Base-by-base conservation (phyloP, 1,140 invertebrate genomes). In the Papilio helenus region DNA sequence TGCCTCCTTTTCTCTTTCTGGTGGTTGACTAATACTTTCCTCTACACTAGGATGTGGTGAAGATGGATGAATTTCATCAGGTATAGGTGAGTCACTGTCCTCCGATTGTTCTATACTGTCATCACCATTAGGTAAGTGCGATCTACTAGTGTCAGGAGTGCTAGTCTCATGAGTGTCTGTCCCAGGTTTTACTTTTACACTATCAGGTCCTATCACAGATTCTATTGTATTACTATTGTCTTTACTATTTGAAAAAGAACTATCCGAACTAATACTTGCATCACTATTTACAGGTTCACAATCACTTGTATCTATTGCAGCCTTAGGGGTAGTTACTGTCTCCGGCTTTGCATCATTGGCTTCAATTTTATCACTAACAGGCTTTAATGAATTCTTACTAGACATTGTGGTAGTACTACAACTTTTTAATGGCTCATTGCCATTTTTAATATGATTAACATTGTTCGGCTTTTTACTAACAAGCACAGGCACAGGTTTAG, bases 401-500 rank as follows among this genome's bases (percentile, higher is more conserved):
- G 86, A 44, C 46, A 80, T 81, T 82, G 83, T 68, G 39, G 89
- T 86, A 18, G 23, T 34, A 16, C 26, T 29, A 18, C 91, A 89
- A 90, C 92, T 94, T 81, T 73, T 84, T 58, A 82, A 80, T 78
- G 82, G 74, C 72, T 92, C 90, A 84, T 82, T 87, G 46, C 73
- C 80, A 84, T 78, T 88, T 88, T 88, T 92, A 46, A 51, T 72
- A 86, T 83, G 84, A 85, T 90, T 91, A 74, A 89, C 76, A 87
- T 83, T 92, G 80, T 89, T 93, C 8, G 87, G 79, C 81, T 93
- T 91, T 87, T 93, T 93, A 87, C 90, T 94, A 58, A 94, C 87
- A 83, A 92, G 89, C 51, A 94, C 87, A 82, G 93, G 93, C 81
- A 93, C 92, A 83, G 93, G 92, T 89, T 90, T 94, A 14, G 92